Evolutionary conservation across 2,888 invertebrate species (phyloP), one percentile per base, ranked within the genome.

Genomic region (Metopia argyrocephala): DNA sequence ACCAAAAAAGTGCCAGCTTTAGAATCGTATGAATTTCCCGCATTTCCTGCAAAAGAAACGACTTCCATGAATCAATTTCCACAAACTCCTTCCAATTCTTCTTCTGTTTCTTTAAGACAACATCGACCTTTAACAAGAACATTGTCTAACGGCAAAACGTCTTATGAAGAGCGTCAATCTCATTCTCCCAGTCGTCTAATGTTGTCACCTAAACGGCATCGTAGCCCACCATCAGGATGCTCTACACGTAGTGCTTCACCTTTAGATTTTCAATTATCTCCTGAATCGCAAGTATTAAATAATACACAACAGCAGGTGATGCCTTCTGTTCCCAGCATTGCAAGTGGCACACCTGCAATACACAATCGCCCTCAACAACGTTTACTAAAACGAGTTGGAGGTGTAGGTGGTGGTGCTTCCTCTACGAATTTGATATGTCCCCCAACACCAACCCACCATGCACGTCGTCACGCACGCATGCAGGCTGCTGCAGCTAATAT

Each of bases 401-500:
- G 87, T 18, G 87, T 86, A 23, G 84, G 69, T n/a, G 69, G 65
- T 56, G 76, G 68, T 38, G 31, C 64, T 25, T n/a, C 52, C 46
- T 76, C 82, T 2, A 91, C 92, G 0, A 90, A 91, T 52, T 93
- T 94, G 0, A 93, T 96, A 82, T 96, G 96, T 87, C 96, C 96
- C 3, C 96, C 96, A 0, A 96, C 96, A 0, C 96, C 96, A 0
- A 96, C 96, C 0, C 96, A 96, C 89, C 96, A 96, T 87, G 95
- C 96, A 0, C 92, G 95, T 52, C 92, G 94, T 59, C 92, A 93
- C 84, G 85, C 87, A 7, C 89, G 89, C 15, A 83, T 89, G 12
- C 87, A 88, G 56, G 85, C 87, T 56, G 87, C 83, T 3, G 78
- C 79, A 27, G 66, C 62, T 23, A 78, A 79, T 46, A 56, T 76